Evolutionary conservation across 2,113 vertebrate genomes (phyloP), one percentile per base, ranked within the genome.

Genomic region (Gymnocephalus cernua): DNA sequence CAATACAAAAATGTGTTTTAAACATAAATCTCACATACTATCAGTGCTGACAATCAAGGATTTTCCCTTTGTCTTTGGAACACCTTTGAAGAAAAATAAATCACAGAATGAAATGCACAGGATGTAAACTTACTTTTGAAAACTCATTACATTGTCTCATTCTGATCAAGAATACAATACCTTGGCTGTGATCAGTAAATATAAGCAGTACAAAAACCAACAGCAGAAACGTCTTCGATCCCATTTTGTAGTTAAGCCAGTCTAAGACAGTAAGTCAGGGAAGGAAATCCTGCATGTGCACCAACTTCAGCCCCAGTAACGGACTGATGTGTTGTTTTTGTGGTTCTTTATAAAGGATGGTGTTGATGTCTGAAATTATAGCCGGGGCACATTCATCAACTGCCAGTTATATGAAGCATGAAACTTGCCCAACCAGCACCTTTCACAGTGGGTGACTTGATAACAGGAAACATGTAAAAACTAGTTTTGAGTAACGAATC

Each of bases 121-220:
- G 45, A 57, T 53, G 6, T 38, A 18, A 68, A 41, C 5, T 18
- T 25, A 23, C 15, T 41, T 32, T 32, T 35, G 38, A 29, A 13
- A 54, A 48, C 3, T 4, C 1, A 10, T 7, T 21, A 23, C 11
- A 50, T n/a, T 23, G 47, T 56, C 2, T 67, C 0, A 45, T 62
- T 35, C 0, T 9, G 6, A 78, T 53, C 50, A 57, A 45, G 5
- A 50, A 21, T 76, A 72, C 50, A 47, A n/a, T 93, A 94, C 93
- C 93, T 91, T 93, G 81, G 65, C 86, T 75, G 58, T 88, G 18
- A 23, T 80, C 68, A 53, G 54, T 50, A 32, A 90, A 73, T 41
- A 72, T 1, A 44, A 91, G 47, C 65, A 92, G 76, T 15, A 59
- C 29, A 61, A 82, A 64, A 61, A 48, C 19, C 32, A 87, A 11